Conservation (phyloP, 2,797 vertebrate species). For the Peromyscus eremicus region DNA sequence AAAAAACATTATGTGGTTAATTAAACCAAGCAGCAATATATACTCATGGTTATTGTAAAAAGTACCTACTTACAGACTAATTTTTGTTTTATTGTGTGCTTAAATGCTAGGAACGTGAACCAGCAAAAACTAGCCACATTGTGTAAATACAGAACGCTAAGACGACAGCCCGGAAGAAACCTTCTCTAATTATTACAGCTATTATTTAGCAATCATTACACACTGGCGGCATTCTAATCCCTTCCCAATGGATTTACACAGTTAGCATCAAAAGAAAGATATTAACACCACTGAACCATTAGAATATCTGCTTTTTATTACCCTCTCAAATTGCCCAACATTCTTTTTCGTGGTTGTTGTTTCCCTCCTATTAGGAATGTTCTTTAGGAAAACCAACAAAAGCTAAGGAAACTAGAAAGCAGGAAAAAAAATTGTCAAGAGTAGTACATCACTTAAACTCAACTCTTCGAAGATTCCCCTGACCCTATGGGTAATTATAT, state of each 20-base stretch:
- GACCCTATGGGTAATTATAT: neutral
- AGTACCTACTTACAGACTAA: constrained; percentile 36
- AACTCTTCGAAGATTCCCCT: neutral
- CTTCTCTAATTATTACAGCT: constrained; percentile 13
- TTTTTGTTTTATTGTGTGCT: constrained; percentile 68
- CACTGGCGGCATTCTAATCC: neutral
- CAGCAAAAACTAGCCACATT: constrained; percentile 39
- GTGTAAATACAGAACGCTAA: constrained; percentile 51
- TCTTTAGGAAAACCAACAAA: neutral
- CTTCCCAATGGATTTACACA: neutral
- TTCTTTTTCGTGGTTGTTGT: neutral
- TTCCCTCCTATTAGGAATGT: neutral
- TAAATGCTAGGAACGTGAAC: constrained; percentile 61
- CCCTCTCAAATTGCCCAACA: neutral
- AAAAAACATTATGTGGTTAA: constrained; percentile 60
- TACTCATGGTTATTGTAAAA: constrained; percentile 68
- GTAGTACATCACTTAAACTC: neutral
- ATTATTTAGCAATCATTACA: constrained; percentile 29
- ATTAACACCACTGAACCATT: neutral
- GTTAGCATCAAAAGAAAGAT: constrained; percentile 23
- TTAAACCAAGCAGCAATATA: constrained; percentile 71
- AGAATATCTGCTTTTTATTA: constrained; percentile 20
- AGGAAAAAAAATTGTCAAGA: neutral
- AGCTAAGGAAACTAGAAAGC: neutral
- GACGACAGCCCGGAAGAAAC: neutral